Base-by-base conservation (phyloP, 2,797 vertebrate species). In the Ctenochaetus hawaiiensis region DNA sequence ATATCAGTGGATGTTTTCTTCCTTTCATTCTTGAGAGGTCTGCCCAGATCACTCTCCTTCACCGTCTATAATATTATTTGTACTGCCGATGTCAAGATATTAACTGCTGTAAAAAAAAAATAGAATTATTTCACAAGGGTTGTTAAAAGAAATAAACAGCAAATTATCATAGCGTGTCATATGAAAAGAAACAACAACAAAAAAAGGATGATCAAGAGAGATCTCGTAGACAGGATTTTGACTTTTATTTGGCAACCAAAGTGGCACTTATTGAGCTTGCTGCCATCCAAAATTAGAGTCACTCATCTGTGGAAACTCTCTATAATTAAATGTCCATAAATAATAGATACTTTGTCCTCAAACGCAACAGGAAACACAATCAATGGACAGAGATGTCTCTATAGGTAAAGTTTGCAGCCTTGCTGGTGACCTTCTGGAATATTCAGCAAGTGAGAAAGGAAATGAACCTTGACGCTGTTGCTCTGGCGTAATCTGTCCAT, bases 401-500 rank as follows among this genome's bases (percentile, higher is more conserved):
- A 17, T 37, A 48, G 52, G 44, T 30, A 59, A 70, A 26, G 18
- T 67, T 39, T 67, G 51, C 56, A 54, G 45, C 1, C 1, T 64
- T 54, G 9, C 39, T 58, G 2, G 0, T 59, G 57, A 59, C 54
- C 52, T 69, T 69, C n/a, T 22, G 22, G 9, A 61, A 63, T 75
- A 79, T 57, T 60, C 41, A 56, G 23, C 11, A 16, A 72, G 67
- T 61, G 30, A 67, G 72, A 81, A 43, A 69, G 18, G 34, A 8
- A 47, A 66, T 58, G 67, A 78, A 84, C 43, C 59, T 26, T 57
- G 72, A 72, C 67, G 20, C 4, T 1, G 0, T 13, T 34, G 39
- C 9, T 70, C 45, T 82, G 48, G 57, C 74, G 34, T 76, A 83
- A 72, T 77, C 72, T 75, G 45, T 34, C 72, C 70, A 3, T 18